Evolutionary conservation across 1,140 invertebrate genomes (phyloP).

Genomic region (Contarinia nasturtii): DNA sequence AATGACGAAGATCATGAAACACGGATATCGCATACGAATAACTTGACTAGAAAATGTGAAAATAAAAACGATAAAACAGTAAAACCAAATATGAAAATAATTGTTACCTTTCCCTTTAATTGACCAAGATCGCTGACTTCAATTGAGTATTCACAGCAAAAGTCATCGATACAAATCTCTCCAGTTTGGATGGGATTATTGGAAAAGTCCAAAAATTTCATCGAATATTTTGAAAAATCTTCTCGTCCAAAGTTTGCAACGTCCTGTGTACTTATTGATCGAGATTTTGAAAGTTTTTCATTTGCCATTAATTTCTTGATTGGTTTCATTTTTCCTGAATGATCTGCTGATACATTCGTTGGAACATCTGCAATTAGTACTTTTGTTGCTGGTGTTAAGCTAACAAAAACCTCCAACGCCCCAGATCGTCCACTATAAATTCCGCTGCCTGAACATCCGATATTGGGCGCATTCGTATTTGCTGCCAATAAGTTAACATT

Average conservation of each 20-base stretch:
- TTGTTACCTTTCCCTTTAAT: no score
- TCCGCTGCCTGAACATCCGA: slow-evolving; percentile 23
- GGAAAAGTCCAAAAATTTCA: no score
- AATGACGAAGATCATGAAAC: neutral
- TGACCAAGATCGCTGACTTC: no score
- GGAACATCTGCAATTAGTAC: slow-evolving; percentile 9
- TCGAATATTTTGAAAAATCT: no score
- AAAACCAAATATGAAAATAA: no score
- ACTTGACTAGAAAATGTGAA: no score
- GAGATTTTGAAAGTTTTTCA: no score
- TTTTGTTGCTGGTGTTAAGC: slow-evolving; percentile 8
- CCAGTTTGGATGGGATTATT: no score
- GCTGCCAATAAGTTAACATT: slow-evolving; percentile 30
- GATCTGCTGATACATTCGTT: neutral
- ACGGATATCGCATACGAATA: no score
- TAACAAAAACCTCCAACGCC: slow-evolving; percentile 11
- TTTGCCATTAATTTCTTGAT: neutral
- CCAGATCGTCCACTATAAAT: slow-evolving; percentile 25
- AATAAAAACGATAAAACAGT: no score
- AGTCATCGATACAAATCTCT: no score
- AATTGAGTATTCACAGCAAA: no score
- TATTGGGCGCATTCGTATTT: slow-evolving; percentile 19
- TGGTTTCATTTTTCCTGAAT: neutral
- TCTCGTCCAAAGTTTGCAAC: neutral
- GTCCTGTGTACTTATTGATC: neutral